Evolutionary conservation across 1,140 invertebrate species (phyloP).

Genomic region (Atopsyche davidsoni): DNA sequence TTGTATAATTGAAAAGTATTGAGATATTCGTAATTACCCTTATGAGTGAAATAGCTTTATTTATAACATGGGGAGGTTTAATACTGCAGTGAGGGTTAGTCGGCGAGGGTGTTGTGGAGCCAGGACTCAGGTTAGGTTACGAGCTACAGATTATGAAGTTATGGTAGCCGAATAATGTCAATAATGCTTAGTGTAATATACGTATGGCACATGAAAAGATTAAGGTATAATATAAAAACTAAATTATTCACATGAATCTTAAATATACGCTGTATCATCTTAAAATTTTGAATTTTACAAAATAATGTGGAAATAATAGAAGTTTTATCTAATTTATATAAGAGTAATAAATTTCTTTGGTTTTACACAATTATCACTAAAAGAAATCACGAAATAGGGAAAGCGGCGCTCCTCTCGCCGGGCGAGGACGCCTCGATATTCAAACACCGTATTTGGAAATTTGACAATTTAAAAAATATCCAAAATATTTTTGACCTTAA

Average conservation of each 20-base stretch:
- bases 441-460: constrained; percentile 8
- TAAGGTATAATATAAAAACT: constrained; percentile 2
- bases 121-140: too few relatives aligned
- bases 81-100: too few relatives aligned
- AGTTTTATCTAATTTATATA: constrained; percentile 25
- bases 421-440: constrained; percentile 6
- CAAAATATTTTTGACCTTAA: constrained; percentile 19
- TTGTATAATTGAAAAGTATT: too few relatives aligned
- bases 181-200: constrained; percentile 10
- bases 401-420: constrained; percentile 1
- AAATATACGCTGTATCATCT: constrained; percentile 10
- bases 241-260: constrained; percentile 8
- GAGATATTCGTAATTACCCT: too few relatives aligned
- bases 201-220: constrained; percentile 23
- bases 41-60: too few relatives aligned
- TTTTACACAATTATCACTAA: constrained; percentile 29
- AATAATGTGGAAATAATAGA: constrained; percentile 18
- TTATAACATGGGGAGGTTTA: too few relatives aligned
- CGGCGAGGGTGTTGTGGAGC: too few relatives aligned
- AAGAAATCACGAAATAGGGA: constrained; percentile 26
- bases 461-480: constrained; percentile 13
- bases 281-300: constrained; percentile 22
- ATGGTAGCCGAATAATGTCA: too few relatives aligned
- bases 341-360: constrained; percentile 29
- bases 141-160: too few relatives aligned